These are phyloP conservation scores for Aphrocallistes beatrix DNA, from an alignment of 37 sponge, comb jelly and placozoan species.

Conservation along the genomic window DNA sequence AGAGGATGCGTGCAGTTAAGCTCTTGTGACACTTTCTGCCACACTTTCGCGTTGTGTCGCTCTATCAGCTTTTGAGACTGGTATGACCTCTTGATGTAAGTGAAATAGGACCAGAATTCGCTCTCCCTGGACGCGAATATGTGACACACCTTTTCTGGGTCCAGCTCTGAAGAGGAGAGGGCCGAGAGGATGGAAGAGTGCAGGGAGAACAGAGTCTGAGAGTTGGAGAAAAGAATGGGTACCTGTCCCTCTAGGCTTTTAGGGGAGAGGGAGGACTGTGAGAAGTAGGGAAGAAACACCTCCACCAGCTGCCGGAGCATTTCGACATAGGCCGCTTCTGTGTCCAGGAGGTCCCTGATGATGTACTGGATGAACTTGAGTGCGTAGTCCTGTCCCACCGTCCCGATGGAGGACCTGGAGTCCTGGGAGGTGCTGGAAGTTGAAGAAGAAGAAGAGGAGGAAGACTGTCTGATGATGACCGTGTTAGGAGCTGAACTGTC, in stretches of 20 bases:
- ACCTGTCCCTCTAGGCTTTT: background rate
- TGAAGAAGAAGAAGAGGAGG: no score
- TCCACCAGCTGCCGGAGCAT: background rate
- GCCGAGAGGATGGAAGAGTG: background rate
- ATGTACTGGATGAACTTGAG: background rate
- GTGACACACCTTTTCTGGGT: background rate
- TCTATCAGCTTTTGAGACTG: background rate
- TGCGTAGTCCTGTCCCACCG: slow-evolving; percentile 6
- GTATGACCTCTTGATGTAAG: background rate
- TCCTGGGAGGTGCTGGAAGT: slow-evolving; percentile 3
- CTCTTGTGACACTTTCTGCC: background rate
- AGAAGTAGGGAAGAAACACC: slow-evolving; percentile 12
- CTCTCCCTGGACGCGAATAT: background rate
- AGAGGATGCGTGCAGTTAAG: background rate
- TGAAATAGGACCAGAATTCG: background rate
- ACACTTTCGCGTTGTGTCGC: background rate
- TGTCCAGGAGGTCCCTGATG: background rate
- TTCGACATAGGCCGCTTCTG: background rate
- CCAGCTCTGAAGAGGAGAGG: background rate
- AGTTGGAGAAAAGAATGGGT: background rate
- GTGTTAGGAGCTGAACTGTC: slow-evolving; percentile 7
- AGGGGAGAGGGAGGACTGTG: background rate
- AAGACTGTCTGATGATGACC: background rate
- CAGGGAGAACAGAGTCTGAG: background rate
- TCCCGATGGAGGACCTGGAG: background rate